Evolutionary conservation across 2,888 invertebrate genomes (phyloP).

Genomic region (Pammene fasciana): DNA sequence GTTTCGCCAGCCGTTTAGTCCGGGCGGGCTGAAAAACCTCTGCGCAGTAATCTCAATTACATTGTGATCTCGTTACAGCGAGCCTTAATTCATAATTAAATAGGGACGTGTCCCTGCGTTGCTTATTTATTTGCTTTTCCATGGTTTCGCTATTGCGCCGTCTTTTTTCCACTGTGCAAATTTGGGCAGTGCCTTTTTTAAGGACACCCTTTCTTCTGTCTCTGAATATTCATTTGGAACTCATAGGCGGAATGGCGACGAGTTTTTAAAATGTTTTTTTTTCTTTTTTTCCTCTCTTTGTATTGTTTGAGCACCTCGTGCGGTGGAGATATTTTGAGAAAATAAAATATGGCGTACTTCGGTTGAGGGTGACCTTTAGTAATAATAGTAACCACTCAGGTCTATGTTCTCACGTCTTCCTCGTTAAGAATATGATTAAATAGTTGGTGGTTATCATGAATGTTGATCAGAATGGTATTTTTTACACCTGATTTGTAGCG

Average conservation of each 20-base stretch:
- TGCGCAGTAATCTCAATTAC: constrained; percentile 82
- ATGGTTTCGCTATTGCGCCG: constrained; percentile 72
- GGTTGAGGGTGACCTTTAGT: constrained; percentile 44
- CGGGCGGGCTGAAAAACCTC: constrained; percentile 69
- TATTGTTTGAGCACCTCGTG: constrained; percentile 60
- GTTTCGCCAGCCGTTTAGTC: constrained; percentile 71
- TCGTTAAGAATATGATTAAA: too few relatives aligned
- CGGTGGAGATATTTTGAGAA: constrained; percentile 66
- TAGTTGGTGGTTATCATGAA: too few relatives aligned
- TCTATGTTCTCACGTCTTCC: too few relatives aligned
- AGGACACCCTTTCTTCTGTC: constrained; percentile 74
- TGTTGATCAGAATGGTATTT: too few relatives aligned
- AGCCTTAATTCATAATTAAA: constrained; percentile 82
- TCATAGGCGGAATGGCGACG: constrained; percentile 75
- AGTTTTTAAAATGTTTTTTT: constrained; percentile 72
- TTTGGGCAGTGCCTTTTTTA: constrained; percentile 66
- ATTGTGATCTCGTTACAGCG: constrained; percentile 81
- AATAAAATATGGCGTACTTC: constrained; percentile 53
- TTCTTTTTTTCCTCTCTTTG: constrained; percentile 65
- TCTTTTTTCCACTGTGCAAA: constrained; percentile 66
- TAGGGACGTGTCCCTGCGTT: constrained; percentile 74
- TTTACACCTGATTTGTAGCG: too few relatives aligned
- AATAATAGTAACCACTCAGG: too few relatives aligned
- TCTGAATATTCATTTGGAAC: constrained; percentile 80
- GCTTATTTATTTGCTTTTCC: constrained; percentile 80